A percentile compares a stretch with the other conserved stretches of the same genome.
phyloP scores from a whole-genome alignment of 2,888 invertebrate species.

The Melitaea athalia region DNA sequence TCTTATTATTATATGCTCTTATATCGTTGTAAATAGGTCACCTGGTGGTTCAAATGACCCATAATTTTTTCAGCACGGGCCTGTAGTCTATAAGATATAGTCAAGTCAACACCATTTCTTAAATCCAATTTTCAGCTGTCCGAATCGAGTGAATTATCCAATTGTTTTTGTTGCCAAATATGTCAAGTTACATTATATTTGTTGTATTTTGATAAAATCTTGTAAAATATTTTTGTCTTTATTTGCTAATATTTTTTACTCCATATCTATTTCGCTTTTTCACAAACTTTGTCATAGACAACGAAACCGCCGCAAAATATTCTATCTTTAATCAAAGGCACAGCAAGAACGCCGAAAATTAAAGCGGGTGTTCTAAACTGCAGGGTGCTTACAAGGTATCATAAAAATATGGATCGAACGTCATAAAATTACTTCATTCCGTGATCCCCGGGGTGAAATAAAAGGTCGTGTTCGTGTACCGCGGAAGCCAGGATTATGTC shows the following conservation, averaged over 20 bases:
- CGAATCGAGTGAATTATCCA: not conserved
- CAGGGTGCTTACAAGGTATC: conserved; percentile 5
- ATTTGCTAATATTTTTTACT: no score
- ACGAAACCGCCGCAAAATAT: not conserved
- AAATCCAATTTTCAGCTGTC: not conserved
- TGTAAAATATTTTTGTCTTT: no score
- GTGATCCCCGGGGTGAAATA: conserved; percentile 19
- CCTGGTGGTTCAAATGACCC: conserved; percentile 32
- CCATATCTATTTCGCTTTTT: not conserved
- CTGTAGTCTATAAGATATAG: no score
- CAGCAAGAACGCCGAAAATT: not conserved
- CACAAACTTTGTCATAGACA: not conserved
- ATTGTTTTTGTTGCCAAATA: conserved; percentile 2
- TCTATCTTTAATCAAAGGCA: not conserved
- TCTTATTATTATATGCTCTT: conserved; percentile 36
- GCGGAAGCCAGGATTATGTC: conserved; percentile 6
- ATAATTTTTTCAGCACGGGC: conserved; percentile 25
- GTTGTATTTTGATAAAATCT: no score
- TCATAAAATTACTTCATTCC: conserved; percentile 15
- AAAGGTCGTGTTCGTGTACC: conserved; percentile 14
- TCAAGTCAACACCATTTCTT: not conserved
- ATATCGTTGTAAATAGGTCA: conserved; percentile 31
- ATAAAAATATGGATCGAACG: conserved; percentile 14
- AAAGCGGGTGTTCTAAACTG: conserved; percentile 11
- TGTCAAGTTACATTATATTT: not conserved